Evolutionary conservation across 1,140 invertebrate species (phyloP), one percentile per base, ranked within the genome.

Genomic region (Polypedilum vanderplanki): DNA sequence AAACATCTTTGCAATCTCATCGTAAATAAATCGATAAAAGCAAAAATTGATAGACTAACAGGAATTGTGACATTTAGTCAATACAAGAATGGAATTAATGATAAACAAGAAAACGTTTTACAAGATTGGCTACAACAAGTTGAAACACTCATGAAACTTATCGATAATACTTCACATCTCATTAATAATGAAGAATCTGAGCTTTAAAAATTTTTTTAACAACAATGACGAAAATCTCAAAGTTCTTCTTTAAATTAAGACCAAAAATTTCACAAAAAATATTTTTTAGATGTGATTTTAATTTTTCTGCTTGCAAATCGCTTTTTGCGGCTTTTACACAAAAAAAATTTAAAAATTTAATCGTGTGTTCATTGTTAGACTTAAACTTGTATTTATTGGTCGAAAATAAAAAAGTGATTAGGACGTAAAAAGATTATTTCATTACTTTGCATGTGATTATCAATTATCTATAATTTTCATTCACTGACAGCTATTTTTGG

Each of bases 1-100:
- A 70, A 70, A 18, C 65, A 70, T 70, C 20, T 70, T 4, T 70
- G 65, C 65, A 70, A 70, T 18, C 65, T 70, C 7, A 70, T 70
- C 17, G 65, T 70, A 20, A 70, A 70, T 18, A 70, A 70, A 70
- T 20, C 65, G 9, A 22, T 70, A 70, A 70, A 20, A 70, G 65
- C 17, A 10, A 70, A 70, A 70, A 70, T 70, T 22, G 65, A 70
- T 70, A 18, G 65, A 70, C 20, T 70, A 3, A 70, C 65, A 18
- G 65, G 65, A n/a, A 70, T 70, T 22, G 17, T 70, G 17, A 20
- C 17, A 20, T 70, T 70, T 70, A 70, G 18, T 9, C 65, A 33
- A 33, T 33, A 70, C 8, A 70, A 70, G 4, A 9, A 20, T 10
- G 10, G 9, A 20, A 20, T 18, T 18, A 1, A 7, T 18, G 65